Conservation (phyloP, 1,140 invertebrate genomes). For the Andricus grossulariae region DNA sequence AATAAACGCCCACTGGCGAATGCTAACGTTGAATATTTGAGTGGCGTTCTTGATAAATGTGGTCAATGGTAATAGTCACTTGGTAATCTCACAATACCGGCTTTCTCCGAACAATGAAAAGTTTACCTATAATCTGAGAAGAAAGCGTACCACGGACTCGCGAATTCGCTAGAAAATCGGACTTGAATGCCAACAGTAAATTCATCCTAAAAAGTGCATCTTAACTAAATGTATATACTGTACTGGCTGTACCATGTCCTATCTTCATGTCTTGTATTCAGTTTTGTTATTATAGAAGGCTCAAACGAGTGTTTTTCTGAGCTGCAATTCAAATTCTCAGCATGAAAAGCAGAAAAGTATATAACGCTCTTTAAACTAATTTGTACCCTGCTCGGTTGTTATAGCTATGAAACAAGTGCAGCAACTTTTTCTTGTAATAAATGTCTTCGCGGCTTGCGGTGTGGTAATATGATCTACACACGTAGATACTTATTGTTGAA, state of each 20-base stretch:
- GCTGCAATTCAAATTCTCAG: background rate
- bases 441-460: slow-evolving; percentile 4
- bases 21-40: slow-evolving; percentile 1
- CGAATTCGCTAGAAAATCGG: background rate
- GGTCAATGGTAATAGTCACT: slow-evolving; percentile 26
- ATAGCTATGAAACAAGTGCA: background rate
- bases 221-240: background rate
- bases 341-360: background rate
- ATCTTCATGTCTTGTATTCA: background rate
- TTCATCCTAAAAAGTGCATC: background rate
- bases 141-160: background rate
- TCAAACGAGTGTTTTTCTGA: background rate
- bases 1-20: slow-evolving; percentile 20
- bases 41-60: background rate
- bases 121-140: slow-evolving; percentile 10
- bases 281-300: background rate
- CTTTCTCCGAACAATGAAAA: slow-evolving; percentile 31
- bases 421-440: slow-evolving; percentile 21
- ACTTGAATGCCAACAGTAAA: background rate
- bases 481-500: background rate
- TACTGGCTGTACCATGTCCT: background rate
- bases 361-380: slow-evolving; percentile 26
- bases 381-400: background rate
- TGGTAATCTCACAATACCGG: background rate
- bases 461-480: background rate